Percentiles rank a stretch among this genome's conserved stretches.
Evolutionary conservation across 2,888 invertebrate species (phyloP).

Genomic region (Pinctada fucata): DNA sequence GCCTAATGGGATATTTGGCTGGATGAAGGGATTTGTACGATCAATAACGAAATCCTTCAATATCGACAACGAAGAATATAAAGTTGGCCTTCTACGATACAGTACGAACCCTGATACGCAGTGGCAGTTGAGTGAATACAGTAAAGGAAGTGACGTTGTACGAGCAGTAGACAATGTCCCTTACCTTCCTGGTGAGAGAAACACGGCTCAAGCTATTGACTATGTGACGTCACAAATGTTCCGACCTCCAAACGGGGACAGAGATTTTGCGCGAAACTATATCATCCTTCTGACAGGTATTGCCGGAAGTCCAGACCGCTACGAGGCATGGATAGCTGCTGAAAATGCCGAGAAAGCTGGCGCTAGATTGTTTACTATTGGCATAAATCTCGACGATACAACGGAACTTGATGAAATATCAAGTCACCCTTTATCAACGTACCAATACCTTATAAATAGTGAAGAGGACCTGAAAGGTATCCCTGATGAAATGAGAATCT

Average conservation of each 20-base stretch:
- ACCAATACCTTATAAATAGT: slow-evolving; percentile 1
- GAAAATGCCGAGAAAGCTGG: no score
- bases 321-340: no score
- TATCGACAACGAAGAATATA: slow-evolving; percentile 21
- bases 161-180: slow-evolving; percentile 10
- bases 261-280: slow-evolving; percentile 59
- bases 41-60: slow-evolving; percentile 7
- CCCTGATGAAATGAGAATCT: slow-evolving; percentile 43
- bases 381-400: no score
- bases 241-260: slow-evolving; percentile 58
- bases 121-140: slow-evolving; percentile 58
- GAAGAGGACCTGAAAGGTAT: slow-evolving; percentile 5
- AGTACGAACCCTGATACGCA: slow-evolving; percentile 53
- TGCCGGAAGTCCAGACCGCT: slow-evolving; percentile 37
- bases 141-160: slow-evolving; percentile 41
- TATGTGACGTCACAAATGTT: slow-evolving; percentile 56
- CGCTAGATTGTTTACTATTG: no score
- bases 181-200: slow-evolving; percentile 54
- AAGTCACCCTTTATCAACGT: background rate
- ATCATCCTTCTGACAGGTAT: slow-evolving; percentile 64
- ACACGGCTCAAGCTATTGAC: slow-evolving; percentile 65
- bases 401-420: no score
- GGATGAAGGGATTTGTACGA: background rate
- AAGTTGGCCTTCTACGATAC: slow-evolving; percentile 20
- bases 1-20: no score